phyloP scores from a whole-genome alignment of 2,888 invertebrate species.

The Carterocephalus palaemon region DNA sequence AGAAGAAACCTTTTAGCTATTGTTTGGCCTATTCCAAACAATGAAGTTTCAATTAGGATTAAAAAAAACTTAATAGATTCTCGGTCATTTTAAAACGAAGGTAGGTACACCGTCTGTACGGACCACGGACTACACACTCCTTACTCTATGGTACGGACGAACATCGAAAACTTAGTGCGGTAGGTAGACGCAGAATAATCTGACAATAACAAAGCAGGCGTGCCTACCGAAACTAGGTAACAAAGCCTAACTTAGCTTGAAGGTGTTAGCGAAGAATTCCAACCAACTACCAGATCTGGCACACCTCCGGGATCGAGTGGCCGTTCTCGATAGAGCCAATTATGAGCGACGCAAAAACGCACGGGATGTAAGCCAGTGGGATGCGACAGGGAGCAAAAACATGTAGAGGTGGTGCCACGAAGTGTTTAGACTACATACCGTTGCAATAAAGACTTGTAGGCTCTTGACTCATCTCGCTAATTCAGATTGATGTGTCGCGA shows the following conservation, averaged over 20 bases:
- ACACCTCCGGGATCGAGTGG: slow-evolving; percentile 23
- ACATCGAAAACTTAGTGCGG: too few relatives aligned
- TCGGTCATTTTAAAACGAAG: too few relatives aligned
- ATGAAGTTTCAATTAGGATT: too few relatives aligned
- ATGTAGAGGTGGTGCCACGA: slow-evolving; percentile 17
- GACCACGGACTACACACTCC: too few relatives aligned
- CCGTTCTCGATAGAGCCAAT: slow-evolving; percentile 25
- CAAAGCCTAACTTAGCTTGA: slow-evolving; percentile 25
- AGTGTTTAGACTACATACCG: slow-evolving; percentile 26
- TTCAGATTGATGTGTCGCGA: slow-evolving; percentile 17
- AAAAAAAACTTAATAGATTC: too few relatives aligned
- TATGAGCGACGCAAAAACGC: slow-evolving; percentile 19
- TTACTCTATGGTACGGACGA: too few relatives aligned
- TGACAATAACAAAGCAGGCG: background rate
- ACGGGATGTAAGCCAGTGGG: slow-evolving; percentile 25
- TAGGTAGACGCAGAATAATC: background rate
- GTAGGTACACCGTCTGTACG: too few relatives aligned
- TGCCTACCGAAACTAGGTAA: slow-evolving; percentile 5
- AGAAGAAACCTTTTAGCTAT: background rate
- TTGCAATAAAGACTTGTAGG: slow-evolving; percentile 13
- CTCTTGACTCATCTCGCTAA: slow-evolving; percentile 12
- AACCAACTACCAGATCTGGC: slow-evolving; percentile 17
- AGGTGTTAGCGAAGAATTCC: slow-evolving; percentile 24
- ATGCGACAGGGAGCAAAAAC: slow-evolving; percentile 21
- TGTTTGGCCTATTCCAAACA: too few relatives aligned